Base-by-base conservation (phyloP, 2,797 vertebrate species). In the Pseudopleuronectes americanus region DNA sequence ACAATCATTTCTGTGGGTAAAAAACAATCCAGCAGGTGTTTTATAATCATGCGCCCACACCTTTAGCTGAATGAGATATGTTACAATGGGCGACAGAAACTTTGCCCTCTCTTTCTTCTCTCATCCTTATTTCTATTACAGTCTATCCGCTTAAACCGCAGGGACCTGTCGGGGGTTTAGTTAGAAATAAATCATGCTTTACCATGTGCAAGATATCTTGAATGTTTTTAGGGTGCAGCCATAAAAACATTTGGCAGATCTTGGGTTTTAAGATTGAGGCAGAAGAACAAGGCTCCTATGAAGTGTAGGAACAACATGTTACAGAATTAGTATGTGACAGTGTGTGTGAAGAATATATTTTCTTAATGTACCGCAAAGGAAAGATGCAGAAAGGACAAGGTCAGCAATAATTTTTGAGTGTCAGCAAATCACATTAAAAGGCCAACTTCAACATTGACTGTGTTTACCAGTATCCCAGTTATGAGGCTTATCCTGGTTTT, bases 111-210 rank as follows among this genome's bases (percentile, higher is more conserved):
- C 17, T 54, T 73, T 43, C 12, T 47, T 17, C 22, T 38, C 5
- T 24, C 4, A 54, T 48, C 45, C 33, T 10, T 63, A 14, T 49
- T 64, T 65, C 43, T 53, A 2, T 36, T 26, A 22, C 59, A 47
- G 23, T 13, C 55, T 31, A 55, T 71, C 26, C 53, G 76, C 41
- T 67, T 60, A 53, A 68, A 76, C 31, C 45, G 23, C 6, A 65
- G 19, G 73, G 77, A 77, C 70, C 73, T 74, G 51, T 65, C 38
- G 48, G 53, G 22, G 43, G 21, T 72, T 58, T 21, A 28, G 31
- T 57, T 43, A 52, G 31, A 61, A 72, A 13, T 63, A 21, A 19
- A 45, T 64, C 60, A 59, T 38, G 38, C 16, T 45, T 10, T 31
- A 36, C 6, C 65, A 62, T 24, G 23, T 28, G 16, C 33, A 23